phyloP scores from a whole-genome alignment of 1,140 invertebrate genomes.

The Bombyx mori region ASM3026992v2 NC_085107.1:2683501-2684000 shows the following conservation, averaged over 20 bases:
- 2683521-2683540: conserved; percentile 1
- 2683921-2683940: conserved; percentile 3
- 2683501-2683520: neutral
- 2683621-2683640: conserved; percentile 6
- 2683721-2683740: too few species aligned
- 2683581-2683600: conserved; percentile 12
- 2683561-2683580: conserved; percentile 8
- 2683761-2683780: too few species aligned
- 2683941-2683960: conserved; percentile 26
- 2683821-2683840: too few species aligned
- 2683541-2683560: conserved; percentile 4
- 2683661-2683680: conserved; percentile 7
- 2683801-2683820: too few species aligned
- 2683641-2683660: conserved; percentile 17
- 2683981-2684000: conserved; percentile 36
- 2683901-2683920: too few species aligned
- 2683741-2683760: too few species aligned
- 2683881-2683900: too few species aligned
- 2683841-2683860: too few species aligned
- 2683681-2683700: conserved; percentile 13
- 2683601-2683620: conserved; percentile 7
- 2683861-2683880: too few species aligned
- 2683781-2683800: too few species aligned
- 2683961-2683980: conserved; percentile 37
- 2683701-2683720: conserved; percentile 5